Percentiles rank a stretch among this genome's conserved stretches.
Evolutionary conservation across 2,113 vertebrate species (phyloP).

Genomic region (Oceanites oceanicus): DNA sequence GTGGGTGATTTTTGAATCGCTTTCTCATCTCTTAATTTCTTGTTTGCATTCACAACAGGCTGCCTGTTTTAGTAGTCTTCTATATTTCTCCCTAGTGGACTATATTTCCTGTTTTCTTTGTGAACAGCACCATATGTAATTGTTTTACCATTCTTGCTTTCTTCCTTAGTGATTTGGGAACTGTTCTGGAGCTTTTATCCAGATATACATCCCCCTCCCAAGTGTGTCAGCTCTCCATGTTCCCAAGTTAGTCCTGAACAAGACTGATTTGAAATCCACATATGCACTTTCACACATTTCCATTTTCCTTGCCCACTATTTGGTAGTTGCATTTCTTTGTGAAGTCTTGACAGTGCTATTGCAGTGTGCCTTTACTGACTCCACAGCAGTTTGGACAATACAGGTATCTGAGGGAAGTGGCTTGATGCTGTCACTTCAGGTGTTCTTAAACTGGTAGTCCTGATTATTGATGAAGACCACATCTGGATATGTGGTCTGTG

Average conservation of each 20-base stretch:
- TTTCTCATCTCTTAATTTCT: not conserved
- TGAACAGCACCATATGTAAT: constrained; percentile 22
- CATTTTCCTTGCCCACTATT: not conserved
- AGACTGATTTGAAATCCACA: not conserved
- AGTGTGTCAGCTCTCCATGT: not conserved
- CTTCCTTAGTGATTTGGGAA: constrained; percentile 21
- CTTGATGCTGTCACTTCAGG: not conserved
- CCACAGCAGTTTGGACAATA: not conserved
- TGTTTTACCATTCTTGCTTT: constrained; percentile 41
- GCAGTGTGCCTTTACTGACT: not conserved
- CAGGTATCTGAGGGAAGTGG: not conserved
- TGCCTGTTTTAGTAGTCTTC: constrained; percentile 38
- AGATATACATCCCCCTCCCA: not conserved
- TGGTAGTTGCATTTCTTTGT: not conserved
- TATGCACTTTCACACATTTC: not conserved
- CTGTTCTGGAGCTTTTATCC: not conserved
- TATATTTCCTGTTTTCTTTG: constrained; percentile 44
- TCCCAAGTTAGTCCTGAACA: not conserved
- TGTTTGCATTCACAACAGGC: constrained; percentile 22
- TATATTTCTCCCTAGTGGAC: constrained; percentile 31
- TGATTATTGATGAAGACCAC: not conserved
- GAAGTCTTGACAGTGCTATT: not conserved
- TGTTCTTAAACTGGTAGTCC: not conserved
- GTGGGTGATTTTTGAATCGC: not conserved
- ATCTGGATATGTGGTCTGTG: not conserved